Percentiles rank a stretch among this genome's conserved stretches.
These are phyloP conservation scores for Actinernus sp. DNA, from an alignment of 92 coral and sea anemone genomes.

Conservation along the genomic window DNA sequence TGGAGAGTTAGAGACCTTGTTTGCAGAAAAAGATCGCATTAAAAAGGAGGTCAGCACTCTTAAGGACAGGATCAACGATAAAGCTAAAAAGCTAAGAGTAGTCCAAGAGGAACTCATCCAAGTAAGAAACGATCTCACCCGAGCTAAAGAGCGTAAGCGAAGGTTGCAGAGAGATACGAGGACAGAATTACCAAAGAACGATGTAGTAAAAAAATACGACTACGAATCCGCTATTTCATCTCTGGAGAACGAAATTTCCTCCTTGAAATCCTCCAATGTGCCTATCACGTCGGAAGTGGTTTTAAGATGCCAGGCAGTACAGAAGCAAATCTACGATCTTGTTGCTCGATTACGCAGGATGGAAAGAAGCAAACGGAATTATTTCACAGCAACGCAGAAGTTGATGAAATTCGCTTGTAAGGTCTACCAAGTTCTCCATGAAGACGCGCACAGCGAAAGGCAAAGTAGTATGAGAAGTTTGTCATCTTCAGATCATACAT, in stretches of 20 bases:
- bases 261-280: slow-evolving; percentile 1
- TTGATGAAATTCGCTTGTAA: slow-evolving; percentile 24
- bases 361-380: slow-evolving; percentile 24
- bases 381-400: slow-evolving; percentile 13
- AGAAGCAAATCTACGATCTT: slow-evolving; percentile 22
- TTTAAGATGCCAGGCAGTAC: slow-evolving; percentile 10
- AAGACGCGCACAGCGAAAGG: slow-evolving; percentile 1
- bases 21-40: slow-evolving; percentile 30
- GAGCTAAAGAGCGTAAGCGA: slow-evolving; percentile 6
- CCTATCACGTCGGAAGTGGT: slow-evolving; percentile 23
- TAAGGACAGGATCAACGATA: slow-evolving; percentile 11
- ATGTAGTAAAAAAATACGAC: slow-evolving; percentile 2
- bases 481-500: slow-evolving; percentile 30
- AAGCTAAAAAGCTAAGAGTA: slow-evolving; percentile 3
- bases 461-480: neutral
- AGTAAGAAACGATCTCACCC: slow-evolving; percentile 11
- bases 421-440: slow-evolving; percentile 2
- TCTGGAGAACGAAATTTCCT: slow-evolving; percentile 8
- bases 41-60: slow-evolving; percentile 13
- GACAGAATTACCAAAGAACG: slow-evolving; percentile 3
- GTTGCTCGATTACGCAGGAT: slow-evolving; percentile 13
- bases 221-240: slow-evolving; percentile 7
- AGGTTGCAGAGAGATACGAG: slow-evolving; percentile 5
- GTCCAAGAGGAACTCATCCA: slow-evolving; percentile 15
- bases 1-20: slow-evolving; percentile 8